Percentiles rank a stretch among this genome's conserved stretches.
Conservation (phyloP, 2,113 vertebrate species). For the Chloebia gouldiae region DNA sequence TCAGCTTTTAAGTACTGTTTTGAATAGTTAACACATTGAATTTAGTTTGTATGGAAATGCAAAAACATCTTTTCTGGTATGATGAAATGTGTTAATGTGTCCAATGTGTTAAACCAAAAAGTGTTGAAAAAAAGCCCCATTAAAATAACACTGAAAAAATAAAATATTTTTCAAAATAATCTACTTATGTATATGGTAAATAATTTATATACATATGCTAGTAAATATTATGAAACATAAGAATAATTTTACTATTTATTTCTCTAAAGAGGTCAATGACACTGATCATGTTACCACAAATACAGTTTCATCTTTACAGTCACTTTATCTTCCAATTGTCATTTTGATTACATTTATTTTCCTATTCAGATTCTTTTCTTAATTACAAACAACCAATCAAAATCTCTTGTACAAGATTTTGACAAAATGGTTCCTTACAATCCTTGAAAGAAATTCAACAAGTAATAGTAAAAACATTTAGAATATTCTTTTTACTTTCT, state of each 20-base stretch:
- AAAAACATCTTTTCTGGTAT: neutral
- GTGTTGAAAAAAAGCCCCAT: accelerated
- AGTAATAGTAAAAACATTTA: neutral
- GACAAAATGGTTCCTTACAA: neutral
- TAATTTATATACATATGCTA: neutral
- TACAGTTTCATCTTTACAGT: neutral
- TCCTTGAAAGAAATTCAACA: neutral
- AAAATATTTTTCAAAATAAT: neutral
- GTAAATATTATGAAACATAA: neutral
- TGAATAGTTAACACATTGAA: neutral
- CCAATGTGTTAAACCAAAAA: neutral
- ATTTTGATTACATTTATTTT: neutral
- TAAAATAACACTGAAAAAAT: neutral
- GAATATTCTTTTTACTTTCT: neutral
- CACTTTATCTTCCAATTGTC: neutral
- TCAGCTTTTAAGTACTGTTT: neutral
- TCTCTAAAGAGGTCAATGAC: neutral
- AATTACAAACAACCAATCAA: neutral
- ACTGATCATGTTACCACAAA: neutral
- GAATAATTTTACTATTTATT: neutral
- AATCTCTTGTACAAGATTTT: neutral
- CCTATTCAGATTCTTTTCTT: neutral
- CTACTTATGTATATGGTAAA: neutral
- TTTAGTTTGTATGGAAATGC: neutral
- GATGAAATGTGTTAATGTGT: too few species aligned